phyloP scores from a whole-genome alignment of 2,888 invertebrate species.

The Aspidiotus destructor region DNA sequence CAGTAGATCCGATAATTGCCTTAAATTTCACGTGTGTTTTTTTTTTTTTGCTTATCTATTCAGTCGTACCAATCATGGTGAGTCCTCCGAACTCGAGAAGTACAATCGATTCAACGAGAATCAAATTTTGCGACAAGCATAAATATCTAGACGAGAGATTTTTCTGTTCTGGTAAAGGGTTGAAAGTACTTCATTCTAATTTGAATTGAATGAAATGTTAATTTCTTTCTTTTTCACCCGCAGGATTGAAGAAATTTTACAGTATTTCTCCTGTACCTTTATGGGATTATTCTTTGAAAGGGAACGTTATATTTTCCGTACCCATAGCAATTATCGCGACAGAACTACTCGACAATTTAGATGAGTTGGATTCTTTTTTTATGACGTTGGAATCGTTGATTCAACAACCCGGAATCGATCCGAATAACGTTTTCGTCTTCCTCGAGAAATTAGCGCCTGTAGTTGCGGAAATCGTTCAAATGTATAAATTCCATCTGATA shows the following conservation, averaged over 20 bases:
- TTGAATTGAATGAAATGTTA: not conserved
- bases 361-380: conserved; percentile 33
- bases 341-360: conserved; percentile 15
- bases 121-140: conserved; percentile 15
- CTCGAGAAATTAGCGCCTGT: conserved; percentile 35
- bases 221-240: not conserved
- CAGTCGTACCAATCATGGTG: conserved; percentile 21
- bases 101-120: not conserved
- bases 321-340: conserved; percentile 39
- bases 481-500: conserved; percentile 36
- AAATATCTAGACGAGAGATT: conserved; percentile 3
- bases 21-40: too few species aligned
- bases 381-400: conserved; percentile 42
- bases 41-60: not conserved
- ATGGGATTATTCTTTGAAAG: conserved; percentile 39
- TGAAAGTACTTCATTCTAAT: conserved; percentile 23
- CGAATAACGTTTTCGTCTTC: conserved; percentile 41
- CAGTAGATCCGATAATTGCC: too few species aligned
- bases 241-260: conserved; percentile 23
- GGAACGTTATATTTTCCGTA: conserved; percentile 39
- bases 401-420: conserved; percentile 47
- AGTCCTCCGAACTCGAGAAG: conserved; percentile 16
- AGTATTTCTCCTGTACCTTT: conserved; percentile 37
- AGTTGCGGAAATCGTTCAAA: conserved; percentile 36
- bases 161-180: conserved; percentile 20